Conservation (phyloP, 2,113 vertebrate genomes). For the Tauraco erythrolophus region DNA sequence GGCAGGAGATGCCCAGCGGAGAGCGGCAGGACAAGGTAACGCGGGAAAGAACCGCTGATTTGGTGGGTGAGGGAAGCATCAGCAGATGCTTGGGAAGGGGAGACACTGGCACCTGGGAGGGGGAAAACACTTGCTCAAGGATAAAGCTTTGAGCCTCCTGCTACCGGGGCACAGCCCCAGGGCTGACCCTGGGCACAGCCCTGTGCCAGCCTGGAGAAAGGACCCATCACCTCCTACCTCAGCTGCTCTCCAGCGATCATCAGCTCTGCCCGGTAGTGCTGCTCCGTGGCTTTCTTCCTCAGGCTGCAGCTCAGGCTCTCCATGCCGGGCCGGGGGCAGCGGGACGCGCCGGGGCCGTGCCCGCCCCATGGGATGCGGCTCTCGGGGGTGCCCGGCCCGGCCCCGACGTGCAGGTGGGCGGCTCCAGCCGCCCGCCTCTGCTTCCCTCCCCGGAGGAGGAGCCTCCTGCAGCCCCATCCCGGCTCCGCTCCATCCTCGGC, state of each 20-base stretch:
- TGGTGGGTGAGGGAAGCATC: neutral
- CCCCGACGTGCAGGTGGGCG: neutral
- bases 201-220: neutral
- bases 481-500: neutral
- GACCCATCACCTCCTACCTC: conserved; percentile 73
- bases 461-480: neutral
- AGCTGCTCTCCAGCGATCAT: conserved; percentile 90
- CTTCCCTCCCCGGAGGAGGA: conserved; percentile 13
- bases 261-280: conserved; percentile 83
- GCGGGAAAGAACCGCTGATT: neutral
- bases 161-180: neutral
- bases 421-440: neutral
- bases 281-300: conserved; percentile 76
- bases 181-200: neutral
- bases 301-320: conserved; percentile 71
- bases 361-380: neutral
- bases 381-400: neutral
- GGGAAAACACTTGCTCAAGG: neutral
- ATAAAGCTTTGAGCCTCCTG: neutral
- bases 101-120: neutral
- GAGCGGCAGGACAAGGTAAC: neutral
- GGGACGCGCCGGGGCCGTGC: neutral
- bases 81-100: neutral
- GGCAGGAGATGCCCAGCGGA: neutral
- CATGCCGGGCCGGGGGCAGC: conserved; percentile 59